Conservation (phyloP, 2,888 invertebrate genomes). For the Drosophila recens region DNA sequence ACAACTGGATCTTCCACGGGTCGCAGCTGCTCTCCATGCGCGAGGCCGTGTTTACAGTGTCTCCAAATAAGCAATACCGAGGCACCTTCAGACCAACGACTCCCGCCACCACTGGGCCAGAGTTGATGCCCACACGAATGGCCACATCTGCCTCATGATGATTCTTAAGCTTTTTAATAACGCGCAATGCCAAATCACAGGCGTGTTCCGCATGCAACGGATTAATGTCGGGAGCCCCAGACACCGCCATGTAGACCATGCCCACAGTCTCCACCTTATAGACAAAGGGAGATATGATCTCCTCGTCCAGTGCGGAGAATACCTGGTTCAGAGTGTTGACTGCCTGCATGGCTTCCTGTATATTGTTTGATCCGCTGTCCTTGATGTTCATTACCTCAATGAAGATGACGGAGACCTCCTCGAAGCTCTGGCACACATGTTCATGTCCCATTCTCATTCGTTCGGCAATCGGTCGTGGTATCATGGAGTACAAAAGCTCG, state of each 20-base stretch:
- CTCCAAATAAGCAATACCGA: conserved; percentile 95
- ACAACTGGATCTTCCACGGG: conserved; percentile 91
- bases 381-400: conserved; percentile 84
- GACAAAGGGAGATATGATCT: conserved; percentile 93
- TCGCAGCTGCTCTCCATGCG: conserved; percentile 92
- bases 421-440: conserved; percentile 91
- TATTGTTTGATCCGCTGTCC: conserved; percentile 78
- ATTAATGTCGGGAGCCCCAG: conserved; percentile 93
- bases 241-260: conserved; percentile 96
- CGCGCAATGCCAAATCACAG: conserved; percentile 91
- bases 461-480: conserved; percentile 94
- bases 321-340: conserved; percentile 94
- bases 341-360: conserved; percentile 90
- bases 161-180: conserved; percentile 89
- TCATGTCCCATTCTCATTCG: conserved; percentile 91
- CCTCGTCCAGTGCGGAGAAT: conserved; percentile 93
- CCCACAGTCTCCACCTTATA: conserved; percentile 98
- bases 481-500: conserved; percentile 95
- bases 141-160: conserved; percentile 88
- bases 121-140: conserved; percentile 90
- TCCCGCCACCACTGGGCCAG: conserved; percentile 95
- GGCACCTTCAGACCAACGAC: conserved; percentile 94
- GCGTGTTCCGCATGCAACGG: conserved; percentile 91
- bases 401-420: conserved; percentile 85
- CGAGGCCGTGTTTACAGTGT: conserved; percentile 96